Evolutionary conservation across 2,888 invertebrate species (phyloP).

Genomic region (Melipona bicolor): DNA sequence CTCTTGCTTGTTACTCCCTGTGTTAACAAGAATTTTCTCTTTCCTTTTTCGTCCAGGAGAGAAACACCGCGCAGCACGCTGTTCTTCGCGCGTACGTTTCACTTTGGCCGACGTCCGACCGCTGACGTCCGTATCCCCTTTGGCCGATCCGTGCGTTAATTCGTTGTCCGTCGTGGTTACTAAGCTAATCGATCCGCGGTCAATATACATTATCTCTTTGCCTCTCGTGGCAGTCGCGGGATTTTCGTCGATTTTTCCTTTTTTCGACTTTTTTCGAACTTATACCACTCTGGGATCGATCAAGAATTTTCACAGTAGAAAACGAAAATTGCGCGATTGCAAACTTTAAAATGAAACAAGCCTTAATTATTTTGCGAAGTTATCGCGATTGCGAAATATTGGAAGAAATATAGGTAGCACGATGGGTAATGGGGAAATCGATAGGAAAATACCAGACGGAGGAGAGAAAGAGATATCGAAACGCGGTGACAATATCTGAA

Average conservation of each 20-base stretch:
- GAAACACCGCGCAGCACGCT: not conserved
- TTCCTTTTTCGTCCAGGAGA: constrained; percentile 17
- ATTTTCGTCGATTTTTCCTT: too few species aligned
- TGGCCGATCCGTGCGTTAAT: constrained; percentile 5
- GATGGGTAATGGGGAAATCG: not conserved
- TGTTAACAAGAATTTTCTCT: constrained; percentile 59
- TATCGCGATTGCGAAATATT: not conserved
- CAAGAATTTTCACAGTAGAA: too few species aligned
- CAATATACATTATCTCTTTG: constrained; percentile 24
- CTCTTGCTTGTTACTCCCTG: constrained; percentile 28
- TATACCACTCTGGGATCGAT: too few species aligned
- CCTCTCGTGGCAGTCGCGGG: too few species aligned
- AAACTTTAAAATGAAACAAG: too few species aligned
- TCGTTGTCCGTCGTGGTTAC: constrained; percentile 8
- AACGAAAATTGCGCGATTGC: too few species aligned
- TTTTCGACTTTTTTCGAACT: too few species aligned
- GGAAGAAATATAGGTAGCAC: not conserved
- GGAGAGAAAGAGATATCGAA: constrained; percentile 19
- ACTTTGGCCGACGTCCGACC: constrained; percentile 8
- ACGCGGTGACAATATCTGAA: constrained; percentile 22
- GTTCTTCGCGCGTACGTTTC: constrained; percentile 28
- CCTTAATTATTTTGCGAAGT: too few species aligned
- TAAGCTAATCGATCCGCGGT: constrained; percentile 30
- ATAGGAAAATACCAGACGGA: not conserved
- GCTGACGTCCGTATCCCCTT: not conserved